Evolutionary conservation across 2,888 invertebrate genomes (phyloP).

Genomic region (Tethea ocularis): DNA sequence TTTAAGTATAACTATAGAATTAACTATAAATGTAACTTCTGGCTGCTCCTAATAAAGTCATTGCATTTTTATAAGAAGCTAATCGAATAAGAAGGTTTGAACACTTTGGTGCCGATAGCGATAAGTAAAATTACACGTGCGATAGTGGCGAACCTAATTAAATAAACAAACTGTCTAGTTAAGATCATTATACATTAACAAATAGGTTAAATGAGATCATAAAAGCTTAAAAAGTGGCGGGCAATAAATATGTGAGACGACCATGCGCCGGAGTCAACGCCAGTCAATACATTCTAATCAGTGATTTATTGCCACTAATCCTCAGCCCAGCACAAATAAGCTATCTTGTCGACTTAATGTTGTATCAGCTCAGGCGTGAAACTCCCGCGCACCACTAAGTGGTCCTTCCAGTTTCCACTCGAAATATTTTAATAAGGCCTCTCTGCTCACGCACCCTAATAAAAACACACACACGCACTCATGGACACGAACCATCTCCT

Average conservation of each 20-base stretch:
- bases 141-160: constrained; percentile 59
- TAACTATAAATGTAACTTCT: constrained; percentile 13
- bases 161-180: constrained; percentile 63
- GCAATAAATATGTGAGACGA: constrained; percentile 70
- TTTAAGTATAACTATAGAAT: constrained; percentile 14
- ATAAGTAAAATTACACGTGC: constrained; percentile 53
- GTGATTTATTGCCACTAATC: constrained; percentile 83
- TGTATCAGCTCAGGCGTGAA: constrained; percentile 83
- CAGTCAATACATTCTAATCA: constrained; percentile 84
- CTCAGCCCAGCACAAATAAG: constrained; percentile 83
- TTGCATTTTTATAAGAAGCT: constrained; percentile 2
- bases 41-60: constrained; percentile 11
- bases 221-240: constrained; percentile 68
- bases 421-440: constrained; percentile 84
- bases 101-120: constrained; percentile 39
- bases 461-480: constrained; percentile 75
- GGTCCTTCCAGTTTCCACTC: constrained; percentile 84
- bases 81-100: constrained; percentile 28
- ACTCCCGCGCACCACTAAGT: constrained; percentile 84
- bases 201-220: constrained; percentile 68
- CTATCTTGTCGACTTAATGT: constrained; percentile 84
- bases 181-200: constrained; percentile 63
- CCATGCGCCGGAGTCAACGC: constrained; percentile 74
- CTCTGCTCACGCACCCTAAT: constrained; percentile 82
- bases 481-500: constrained; percentile 62